Evolutionary conservation across 1,140 invertebrate species (phyloP).

Genomic region (Batillaria attramentaria): DNA sequence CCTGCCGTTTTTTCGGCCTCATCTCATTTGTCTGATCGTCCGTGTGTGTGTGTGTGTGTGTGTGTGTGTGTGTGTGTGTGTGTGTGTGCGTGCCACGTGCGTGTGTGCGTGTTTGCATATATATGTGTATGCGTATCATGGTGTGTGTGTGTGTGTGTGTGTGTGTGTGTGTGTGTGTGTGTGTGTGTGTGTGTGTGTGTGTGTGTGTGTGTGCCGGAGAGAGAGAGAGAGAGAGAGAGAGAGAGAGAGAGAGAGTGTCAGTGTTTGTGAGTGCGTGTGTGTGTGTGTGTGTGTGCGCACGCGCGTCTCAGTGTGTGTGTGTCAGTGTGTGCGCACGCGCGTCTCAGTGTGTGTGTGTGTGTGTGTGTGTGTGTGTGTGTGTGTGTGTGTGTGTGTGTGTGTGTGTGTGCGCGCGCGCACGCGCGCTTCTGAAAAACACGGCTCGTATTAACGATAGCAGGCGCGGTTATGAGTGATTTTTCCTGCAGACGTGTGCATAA

Average conservation of each 20-base stretch:
- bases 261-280: not conserved
- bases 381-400: not conserved
- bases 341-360: not conserved
- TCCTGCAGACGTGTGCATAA: not conserved
- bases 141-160: not conserved
- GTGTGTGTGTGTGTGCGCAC: not conserved
- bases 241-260: not conserved
- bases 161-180: slow-evolving; percentile 5
- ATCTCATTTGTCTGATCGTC: too few species aligned
- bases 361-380: not conserved
- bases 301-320: not conserved
- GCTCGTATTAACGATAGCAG: too few species aligned
- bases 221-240: not conserved
- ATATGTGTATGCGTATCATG: not conserved
- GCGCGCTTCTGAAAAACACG: too few species aligned
- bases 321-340: not conserved
- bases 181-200: slow-evolving; percentile 7
- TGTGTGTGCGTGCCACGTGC: not conserved
- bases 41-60: too few species aligned
- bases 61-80: not conserved
- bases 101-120: slow-evolving; percentile 1
- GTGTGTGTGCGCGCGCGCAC: not conserved
- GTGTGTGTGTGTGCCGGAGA: not conserved
- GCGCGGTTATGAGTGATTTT: too few species aligned
- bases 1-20: too few species aligned